Conservation (phyloP, 1,140 invertebrate genomes). For the Panulirus ornatus region DNA sequence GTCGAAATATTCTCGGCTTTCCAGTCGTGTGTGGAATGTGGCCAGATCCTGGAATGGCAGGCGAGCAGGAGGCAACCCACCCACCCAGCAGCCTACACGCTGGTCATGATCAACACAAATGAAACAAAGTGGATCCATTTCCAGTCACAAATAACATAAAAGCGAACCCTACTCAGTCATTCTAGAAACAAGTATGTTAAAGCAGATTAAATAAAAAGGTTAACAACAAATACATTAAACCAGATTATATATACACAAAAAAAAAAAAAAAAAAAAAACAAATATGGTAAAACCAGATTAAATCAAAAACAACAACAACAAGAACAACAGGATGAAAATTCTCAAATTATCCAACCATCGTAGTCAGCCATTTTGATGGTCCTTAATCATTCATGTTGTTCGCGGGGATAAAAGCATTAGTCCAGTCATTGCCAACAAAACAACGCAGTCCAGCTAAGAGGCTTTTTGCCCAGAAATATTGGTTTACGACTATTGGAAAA, state of each 20-base stretch:
- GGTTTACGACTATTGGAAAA: slow-evolving; percentile 39
- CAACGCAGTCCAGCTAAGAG: slow-evolving; percentile 46
- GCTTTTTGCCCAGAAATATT: slow-evolving; percentile 47
- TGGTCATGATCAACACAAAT: no score
- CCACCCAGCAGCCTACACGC: no score
- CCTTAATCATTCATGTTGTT: slow-evolving; percentile 33
- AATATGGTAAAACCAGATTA: background rate
- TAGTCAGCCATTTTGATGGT: slow-evolving; percentile 25
- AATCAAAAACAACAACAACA: background rate
- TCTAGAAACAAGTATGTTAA: no score
- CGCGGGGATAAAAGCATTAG: slow-evolving; percentile 57
- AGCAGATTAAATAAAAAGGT: background rate
- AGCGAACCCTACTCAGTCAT: no score
- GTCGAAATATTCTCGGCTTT: no score
- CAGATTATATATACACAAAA: background rate
- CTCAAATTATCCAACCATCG: background rate
- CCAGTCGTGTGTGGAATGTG: no score
- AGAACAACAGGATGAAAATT: background rate
- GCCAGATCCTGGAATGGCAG: no score
- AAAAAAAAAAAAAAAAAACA: background rate
- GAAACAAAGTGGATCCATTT: no score
- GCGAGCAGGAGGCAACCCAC: no score
- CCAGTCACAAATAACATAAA: no score
- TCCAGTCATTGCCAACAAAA: slow-evolving; percentile 50
- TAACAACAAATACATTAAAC: background rate